Evolutionary conservation across 2,113 vertebrate species (phyloP).

Genomic region (Ciconia maguari): DNA sequence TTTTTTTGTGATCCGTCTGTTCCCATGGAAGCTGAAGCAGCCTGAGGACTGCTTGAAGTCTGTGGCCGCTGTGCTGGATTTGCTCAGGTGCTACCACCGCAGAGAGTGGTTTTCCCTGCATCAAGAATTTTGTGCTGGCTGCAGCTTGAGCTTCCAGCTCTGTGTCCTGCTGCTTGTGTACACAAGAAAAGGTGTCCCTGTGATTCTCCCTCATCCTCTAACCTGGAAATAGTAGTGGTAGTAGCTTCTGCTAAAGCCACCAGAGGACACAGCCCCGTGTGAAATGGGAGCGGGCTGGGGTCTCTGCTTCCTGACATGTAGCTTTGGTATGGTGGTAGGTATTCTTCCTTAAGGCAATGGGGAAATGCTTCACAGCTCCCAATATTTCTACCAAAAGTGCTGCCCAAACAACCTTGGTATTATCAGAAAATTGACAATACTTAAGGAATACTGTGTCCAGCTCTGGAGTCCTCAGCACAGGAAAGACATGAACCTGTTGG

Average conservation of each 20-base stretch:
- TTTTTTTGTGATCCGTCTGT: background rate
- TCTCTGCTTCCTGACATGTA: background rate
- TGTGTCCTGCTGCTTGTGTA: background rate
- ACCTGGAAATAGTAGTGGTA: background rate
- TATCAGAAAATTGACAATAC: background rate
- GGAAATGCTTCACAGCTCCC: background rate
- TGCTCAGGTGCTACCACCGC: background rate
- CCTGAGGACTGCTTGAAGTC: background rate
- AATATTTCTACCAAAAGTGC: background rate
- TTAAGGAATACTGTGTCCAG: background rate
- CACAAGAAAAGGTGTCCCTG: background rate
- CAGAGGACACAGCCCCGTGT: background rate
- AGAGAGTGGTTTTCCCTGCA: background rate
- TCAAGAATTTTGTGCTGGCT: background rate
- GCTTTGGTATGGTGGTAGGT: background rate
- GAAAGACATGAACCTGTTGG: background rate
- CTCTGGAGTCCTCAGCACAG: background rate
- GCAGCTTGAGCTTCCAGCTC: background rate
- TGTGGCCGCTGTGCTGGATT: background rate
- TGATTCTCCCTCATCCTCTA: background rate
- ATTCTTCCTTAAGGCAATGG: background rate
- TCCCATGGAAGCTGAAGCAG: background rate
- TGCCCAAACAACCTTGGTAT: background rate
- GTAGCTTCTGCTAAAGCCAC: background rate
- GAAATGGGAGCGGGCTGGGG: background rate